Conservation (phyloP, 2,113 vertebrate genomes). For the Alligator mississippiensis region DNA sequence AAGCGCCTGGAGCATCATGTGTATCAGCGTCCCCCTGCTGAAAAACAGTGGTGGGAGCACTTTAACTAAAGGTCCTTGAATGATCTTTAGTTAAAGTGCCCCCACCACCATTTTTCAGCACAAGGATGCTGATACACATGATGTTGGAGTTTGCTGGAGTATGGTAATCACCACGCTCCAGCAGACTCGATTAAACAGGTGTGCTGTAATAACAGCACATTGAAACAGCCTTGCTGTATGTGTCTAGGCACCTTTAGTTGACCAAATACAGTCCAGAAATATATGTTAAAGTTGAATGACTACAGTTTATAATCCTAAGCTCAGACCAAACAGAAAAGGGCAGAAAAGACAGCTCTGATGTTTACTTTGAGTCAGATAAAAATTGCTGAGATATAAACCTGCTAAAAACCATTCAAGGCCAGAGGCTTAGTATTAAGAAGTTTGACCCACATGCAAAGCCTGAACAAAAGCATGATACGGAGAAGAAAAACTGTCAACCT, state of each 20-base stretch:
- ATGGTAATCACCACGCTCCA: too few relatives aligned
- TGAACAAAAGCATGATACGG: not conserved
- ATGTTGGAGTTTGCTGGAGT: too few relatives aligned
- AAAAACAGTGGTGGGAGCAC: too few relatives aligned
- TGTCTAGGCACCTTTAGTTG: not conserved
- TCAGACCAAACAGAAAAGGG: not conserved
- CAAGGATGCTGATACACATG: too few relatives aligned
- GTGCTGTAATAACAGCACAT: too few relatives aligned
- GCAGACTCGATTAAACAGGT: too few relatives aligned
- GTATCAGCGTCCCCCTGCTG: too few relatives aligned
- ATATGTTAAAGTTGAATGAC: slow-evolving; percentile 16
- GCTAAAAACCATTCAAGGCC: slow-evolving; percentile 8
- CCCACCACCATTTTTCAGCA: too few relatives aligned
- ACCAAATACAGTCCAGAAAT: not conserved
- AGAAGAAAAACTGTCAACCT: not conserved
- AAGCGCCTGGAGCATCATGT: too few relatives aligned
- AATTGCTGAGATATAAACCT: slow-evolving; percentile 20
- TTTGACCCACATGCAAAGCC: not conserved
- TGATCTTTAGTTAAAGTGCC: too few relatives aligned
- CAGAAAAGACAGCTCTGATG: not conserved
- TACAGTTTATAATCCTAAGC: not conserved
- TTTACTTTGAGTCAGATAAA: slow-evolving; percentile 26
- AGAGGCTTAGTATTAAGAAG: not conserved
- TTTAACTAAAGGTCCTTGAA: too few relatives aligned
- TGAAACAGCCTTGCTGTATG: not conserved